A percentile compares a stretch with the other conserved stretches of the same genome.
Conservation (phyloP, 2,888 invertebrate species). For the Dryobotodes eremita region DNA sequence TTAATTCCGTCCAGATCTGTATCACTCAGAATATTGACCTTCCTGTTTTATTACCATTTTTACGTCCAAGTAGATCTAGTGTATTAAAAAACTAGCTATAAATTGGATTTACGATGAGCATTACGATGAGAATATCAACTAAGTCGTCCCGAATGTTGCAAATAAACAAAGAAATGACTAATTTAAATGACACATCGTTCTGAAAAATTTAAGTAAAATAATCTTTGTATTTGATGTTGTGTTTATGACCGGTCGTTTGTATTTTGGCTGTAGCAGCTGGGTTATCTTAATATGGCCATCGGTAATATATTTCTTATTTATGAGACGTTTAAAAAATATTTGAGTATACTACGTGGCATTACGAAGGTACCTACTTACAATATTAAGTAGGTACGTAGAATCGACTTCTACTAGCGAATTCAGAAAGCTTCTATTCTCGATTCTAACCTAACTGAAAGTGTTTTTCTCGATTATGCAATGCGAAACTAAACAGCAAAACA, state of each 20-base stretch:
- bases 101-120: slow-evolving; percentile 68
- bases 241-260: slow-evolving; percentile 57
- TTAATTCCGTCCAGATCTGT: slow-evolving; percentile 76
- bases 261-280: slow-evolving; percentile 23
- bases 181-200: slow-evolving; percentile 67
- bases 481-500: not conserved
- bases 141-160: slow-evolving; percentile 28
- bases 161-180: slow-evolving; percentile 68
- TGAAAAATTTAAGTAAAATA: slow-evolving; percentile 54
- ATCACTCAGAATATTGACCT: slow-evolving; percentile 80
- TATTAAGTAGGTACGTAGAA: not conserved
- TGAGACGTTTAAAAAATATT: slow-evolving; percentile 19
- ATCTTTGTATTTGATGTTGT: slow-evolving; percentile 47
- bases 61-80: slow-evolving; percentile 69
- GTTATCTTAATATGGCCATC: slow-evolving; percentile 58
- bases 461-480: not conserved
- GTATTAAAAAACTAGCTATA: slow-evolving; percentile 73
- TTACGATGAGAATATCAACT: slow-evolving; percentile 72
- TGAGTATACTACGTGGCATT: slow-evolving; percentile 7
- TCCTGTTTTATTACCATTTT: slow-evolving; percentile 79
- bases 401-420: not conserved
- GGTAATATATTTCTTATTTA: slow-evolving; percentile 49
- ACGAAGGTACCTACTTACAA: not conserved
- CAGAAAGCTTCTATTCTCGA: no score
- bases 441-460: not conserved